Evolutionary conservation across 2,797 vertebrate genomes (phyloP), one percentile per base, ranked within the genome.

Genomic region (Graptemys geographica): DNA sequence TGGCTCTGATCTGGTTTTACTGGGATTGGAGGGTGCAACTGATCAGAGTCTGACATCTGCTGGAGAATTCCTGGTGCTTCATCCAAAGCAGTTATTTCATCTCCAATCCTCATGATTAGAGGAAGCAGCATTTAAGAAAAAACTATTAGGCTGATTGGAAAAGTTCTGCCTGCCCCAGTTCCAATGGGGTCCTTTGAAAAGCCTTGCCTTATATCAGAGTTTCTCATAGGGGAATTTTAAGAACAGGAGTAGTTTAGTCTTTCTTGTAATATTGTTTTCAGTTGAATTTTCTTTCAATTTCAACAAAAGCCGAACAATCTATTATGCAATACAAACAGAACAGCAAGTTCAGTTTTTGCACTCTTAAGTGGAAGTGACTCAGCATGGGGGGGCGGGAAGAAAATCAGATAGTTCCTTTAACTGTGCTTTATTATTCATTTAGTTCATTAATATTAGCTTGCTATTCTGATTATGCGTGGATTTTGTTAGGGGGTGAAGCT

Each of bases 21-120:
- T 82, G n/a, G 15, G 53, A 57, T 93, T 79, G 78, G 37, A 81
- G 41, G 53, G 16, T 41, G 27, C 27, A 19, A 28, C 19, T 81
- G n/a, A n/a, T 81, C 41, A 81, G 37, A 16, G 25, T 37, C 27
- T 76, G 79, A 52, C n/a, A 62, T 88, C 94, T 88, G 52, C 55
- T 87, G 44, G 56, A 89, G 65, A 81, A 93, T 83, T 88, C 89
- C 83, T 44, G 23, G 41, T 74, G 41, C 72, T 74, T 41, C 72
- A 44, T 44, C 41, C 72, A 74, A 12, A 74, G 37, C 41, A 74
- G 23, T 44, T 44, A 27, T 74, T 72, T 74, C 41, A 83, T 41
- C 79, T 88, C 59, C 19, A 25, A 41, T 79, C 92, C 90, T 89
- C n/a, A 83, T 90, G 90, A 86, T 37, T 69, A 62, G 84, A 76